Percentiles rank a stretch among this genome's conserved stretches.
phyloP scores from a whole-genome alignment of 1,140 invertebrate genomes.

The Calephelis nemesis region DNA sequence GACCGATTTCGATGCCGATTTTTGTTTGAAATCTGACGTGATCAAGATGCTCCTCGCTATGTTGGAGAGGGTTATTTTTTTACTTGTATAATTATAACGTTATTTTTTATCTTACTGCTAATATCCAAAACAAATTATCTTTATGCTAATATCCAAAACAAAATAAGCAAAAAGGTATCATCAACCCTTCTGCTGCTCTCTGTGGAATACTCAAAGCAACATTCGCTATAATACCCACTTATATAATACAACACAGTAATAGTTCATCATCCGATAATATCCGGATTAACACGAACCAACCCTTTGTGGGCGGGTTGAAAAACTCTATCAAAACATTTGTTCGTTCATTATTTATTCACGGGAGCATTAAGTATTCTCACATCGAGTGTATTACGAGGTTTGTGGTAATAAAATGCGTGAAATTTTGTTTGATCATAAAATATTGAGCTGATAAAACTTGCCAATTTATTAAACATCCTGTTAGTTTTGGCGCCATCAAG shows the following conservation, averaged over 20 bases:
- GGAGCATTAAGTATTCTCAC: constrained; percentile 46
- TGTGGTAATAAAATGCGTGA: not conserved
- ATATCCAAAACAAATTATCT: not conserved
- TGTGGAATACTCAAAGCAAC: constrained; percentile 36
- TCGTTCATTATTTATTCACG: constrained; percentile 49
- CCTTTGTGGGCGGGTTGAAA: constrained; percentile 68
- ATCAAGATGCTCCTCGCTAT: too few species aligned
- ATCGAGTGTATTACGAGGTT: constrained; percentile 26
- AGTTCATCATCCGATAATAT: constrained; percentile 67
- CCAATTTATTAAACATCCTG: too few species aligned
- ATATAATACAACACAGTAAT: constrained; percentile 35
- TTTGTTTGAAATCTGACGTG: too few species aligned
- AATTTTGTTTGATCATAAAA: too few species aligned
- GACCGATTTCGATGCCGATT: too few species aligned
- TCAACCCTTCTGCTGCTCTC: constrained; percentile 29
- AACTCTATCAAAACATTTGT: constrained; percentile 67
- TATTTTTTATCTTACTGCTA: too few species aligned
- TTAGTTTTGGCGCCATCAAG: too few species aligned
- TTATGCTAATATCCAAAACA: not conserved
- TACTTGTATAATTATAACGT: too few species aligned
- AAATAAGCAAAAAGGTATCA: constrained; percentile 28
- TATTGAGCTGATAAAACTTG: not conserved
- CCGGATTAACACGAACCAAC: constrained; percentile 64
- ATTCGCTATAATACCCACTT: constrained; percentile 61
- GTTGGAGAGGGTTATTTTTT: too few species aligned